Conservation (phyloP, 1,140 invertebrate genomes). For the Latrodectus geometricus region DNA sequence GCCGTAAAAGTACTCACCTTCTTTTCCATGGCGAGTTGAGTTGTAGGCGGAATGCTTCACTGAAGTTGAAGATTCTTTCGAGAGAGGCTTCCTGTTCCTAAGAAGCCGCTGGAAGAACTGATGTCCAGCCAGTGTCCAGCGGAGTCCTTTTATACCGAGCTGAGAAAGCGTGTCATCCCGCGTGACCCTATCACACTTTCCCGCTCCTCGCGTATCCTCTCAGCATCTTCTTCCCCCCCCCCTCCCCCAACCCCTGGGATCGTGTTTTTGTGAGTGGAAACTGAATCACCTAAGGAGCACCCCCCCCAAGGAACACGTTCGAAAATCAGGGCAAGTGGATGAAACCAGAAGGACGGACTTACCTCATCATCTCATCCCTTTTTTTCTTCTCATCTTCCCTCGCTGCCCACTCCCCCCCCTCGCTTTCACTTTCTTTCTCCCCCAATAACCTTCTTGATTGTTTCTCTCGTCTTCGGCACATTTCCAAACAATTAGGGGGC, state of each 20-base stretch:
- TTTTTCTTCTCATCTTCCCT: too few relatives aligned
- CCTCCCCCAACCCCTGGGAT: neutral
- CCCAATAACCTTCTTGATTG: neutral
- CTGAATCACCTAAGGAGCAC: constrained; percentile 3
- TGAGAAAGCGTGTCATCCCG: constrained; percentile 44
- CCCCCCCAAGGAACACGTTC: constrained; percentile 5
- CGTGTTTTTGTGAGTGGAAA: constrained; percentile 34
- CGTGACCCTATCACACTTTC: constrained; percentile 40
- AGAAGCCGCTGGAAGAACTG: constrained; percentile 42
- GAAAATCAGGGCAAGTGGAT: constrained; percentile 46
- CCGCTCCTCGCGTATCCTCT: neutral
- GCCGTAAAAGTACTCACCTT: constrained; percentile 24
- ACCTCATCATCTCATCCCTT: constrained; percentile 32
- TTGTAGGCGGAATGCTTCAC: neutral
- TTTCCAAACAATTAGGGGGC: neutral
- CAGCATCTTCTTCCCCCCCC: neutral
- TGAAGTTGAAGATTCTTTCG: neutral
- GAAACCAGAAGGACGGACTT: constrained; percentile 36
- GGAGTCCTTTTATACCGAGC: constrained; percentile 31
- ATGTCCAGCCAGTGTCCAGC: constrained; percentile 41
- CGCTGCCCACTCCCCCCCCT: too few relatives aligned
- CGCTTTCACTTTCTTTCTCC: neutral
- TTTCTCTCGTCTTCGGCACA: neutral
- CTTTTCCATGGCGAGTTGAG: constrained; percentile 33
- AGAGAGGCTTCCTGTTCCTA: constrained; percentile 8